A percentile compares a stretch with the other conserved stretches of the same genome.
Evolutionary conservation across 2,797 vertebrate species (phyloP).

Genomic region (Dromococcyx pavoninus): DNA sequence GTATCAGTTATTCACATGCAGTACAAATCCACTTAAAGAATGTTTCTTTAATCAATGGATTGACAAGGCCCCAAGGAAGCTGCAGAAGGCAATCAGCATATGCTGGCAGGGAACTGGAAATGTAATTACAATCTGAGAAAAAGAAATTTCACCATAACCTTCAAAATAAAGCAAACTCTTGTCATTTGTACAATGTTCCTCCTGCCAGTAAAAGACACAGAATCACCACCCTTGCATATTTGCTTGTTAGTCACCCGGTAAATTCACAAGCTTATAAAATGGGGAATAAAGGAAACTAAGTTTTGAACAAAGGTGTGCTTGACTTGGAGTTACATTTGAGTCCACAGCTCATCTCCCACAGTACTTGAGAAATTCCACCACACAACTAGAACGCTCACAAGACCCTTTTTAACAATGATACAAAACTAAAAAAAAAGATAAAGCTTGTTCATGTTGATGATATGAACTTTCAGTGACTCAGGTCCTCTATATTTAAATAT

Average conservation of each 20-base stretch:
- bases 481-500: background rate
- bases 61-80: conserved; percentile 41
- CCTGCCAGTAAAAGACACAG: background rate
- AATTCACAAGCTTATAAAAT: background rate
- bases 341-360: rapidly evolving
- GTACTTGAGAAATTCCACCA: background rate
- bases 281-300: background rate
- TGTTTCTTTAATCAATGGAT: conserved; percentile 53
- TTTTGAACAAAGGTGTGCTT: background rate
- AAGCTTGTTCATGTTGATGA: background rate
- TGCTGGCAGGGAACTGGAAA: conserved; percentile 26
- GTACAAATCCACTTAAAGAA: conserved; percentile 38
- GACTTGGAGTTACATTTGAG: background rate
- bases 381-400: background rate
- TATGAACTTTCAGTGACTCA: background rate
- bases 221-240: background rate
- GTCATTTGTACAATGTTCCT: background rate
- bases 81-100: conserved; percentile 48
- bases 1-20: conserved; percentile 21
- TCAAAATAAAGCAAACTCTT: background rate
- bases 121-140: conserved; percentile 28
- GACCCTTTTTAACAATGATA: background rate
- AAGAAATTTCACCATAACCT: background rate
- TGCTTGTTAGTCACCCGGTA: background rate
- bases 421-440: background rate